Base-by-base conservation (phyloP, 23 tunicate species). In the Ascidia mentula region DNA sequence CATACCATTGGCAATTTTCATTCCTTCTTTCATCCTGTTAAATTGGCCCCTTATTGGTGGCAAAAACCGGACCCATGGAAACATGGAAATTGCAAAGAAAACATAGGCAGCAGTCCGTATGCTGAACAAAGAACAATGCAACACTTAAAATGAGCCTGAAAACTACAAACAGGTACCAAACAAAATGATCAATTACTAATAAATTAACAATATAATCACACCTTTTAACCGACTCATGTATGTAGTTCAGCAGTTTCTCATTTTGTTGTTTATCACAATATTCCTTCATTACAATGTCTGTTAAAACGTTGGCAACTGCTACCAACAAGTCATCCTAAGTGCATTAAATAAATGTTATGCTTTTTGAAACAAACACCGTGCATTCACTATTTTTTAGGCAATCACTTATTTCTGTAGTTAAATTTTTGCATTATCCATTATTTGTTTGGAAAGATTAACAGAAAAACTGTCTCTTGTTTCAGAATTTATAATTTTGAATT, bases 61-160 rank as follows among this genome's bases (percentile, higher is more conserved):
- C 31, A 70, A 9, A 70, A 70, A 70, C 4, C 74, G 74, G 17
- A 70, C 32, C 74, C 74, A 70, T 70, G 74, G 74, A 32, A 70
- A 70, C 74, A 70, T 34, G 39, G 38, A 34, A n/a, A 70, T 30
- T 20, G 39, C 37, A 22, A 34, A 20, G 32, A 70, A 70, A 6
- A 34, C 37, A 32, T 30, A 70, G 5, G 38, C 74, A 17, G 65
- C 22, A 20, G 65, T 53, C 4, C 65, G 65, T 20, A 53, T 53
- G 65, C 65, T 53, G 13, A 53, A 53, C 22, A 53, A 3, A 53
- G 7, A 20, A 20, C 1, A 9, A 5, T n/a, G 13, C 13, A 53
- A 53, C 65, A 42, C 65, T 53, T 5, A 53, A 53, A 9, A 26
- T 53, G 7, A n/a, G n/a, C n/a, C n/a, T n/a, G n/a, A n/a, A n/a